These are phyloP conservation scores for Linyphia triangularis DNA, from an alignment of 2,888 invertebrate genomes.

Conservation along the genomic window DNA sequence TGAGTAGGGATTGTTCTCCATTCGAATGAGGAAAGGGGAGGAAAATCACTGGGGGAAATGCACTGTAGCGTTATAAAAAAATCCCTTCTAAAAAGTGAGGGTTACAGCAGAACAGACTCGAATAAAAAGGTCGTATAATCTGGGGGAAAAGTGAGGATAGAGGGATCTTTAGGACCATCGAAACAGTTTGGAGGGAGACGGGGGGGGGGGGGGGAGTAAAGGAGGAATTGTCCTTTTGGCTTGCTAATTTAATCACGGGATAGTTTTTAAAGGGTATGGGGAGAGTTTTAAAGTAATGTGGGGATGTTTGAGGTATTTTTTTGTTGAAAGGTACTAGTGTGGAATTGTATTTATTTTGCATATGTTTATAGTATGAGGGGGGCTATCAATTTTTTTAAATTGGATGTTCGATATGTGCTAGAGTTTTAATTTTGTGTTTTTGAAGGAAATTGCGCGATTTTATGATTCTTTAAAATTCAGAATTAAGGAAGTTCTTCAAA, in stretches of 20 bases:
- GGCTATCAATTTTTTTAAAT: too few species aligned
- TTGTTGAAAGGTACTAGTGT: too few species aligned
- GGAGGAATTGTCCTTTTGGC: conserved; percentile 46
- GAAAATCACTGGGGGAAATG: neutral
- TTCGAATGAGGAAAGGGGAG: neutral
- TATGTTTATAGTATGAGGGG: too few species aligned
- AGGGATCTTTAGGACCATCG: neutral
- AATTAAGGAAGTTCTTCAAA: too few species aligned
- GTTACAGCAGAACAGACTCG: neutral
- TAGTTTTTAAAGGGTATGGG: too few species aligned
- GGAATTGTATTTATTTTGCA: too few species aligned
- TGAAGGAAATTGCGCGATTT: too few species aligned
- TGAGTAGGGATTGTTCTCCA: conserved; percentile 59
- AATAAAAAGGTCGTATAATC: conserved; percentile 46
- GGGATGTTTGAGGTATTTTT: too few species aligned
- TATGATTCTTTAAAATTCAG: too few species aligned
- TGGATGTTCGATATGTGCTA: too few species aligned
- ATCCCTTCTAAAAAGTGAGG: neutral
- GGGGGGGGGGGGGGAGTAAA: neutral
- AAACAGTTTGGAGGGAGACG: neutral
- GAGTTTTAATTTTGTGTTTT: too few species aligned
- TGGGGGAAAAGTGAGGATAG: conserved; percentile 44
- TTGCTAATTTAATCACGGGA: conserved; percentile 60
- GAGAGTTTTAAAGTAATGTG: too few species aligned
- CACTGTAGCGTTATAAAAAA: conserved; percentile 17